These are phyloP conservation scores for Neotragus pygmaeus DNA, from an alignment of 2,113 vertebrate species.

Conservation along the genomic window DNA sequence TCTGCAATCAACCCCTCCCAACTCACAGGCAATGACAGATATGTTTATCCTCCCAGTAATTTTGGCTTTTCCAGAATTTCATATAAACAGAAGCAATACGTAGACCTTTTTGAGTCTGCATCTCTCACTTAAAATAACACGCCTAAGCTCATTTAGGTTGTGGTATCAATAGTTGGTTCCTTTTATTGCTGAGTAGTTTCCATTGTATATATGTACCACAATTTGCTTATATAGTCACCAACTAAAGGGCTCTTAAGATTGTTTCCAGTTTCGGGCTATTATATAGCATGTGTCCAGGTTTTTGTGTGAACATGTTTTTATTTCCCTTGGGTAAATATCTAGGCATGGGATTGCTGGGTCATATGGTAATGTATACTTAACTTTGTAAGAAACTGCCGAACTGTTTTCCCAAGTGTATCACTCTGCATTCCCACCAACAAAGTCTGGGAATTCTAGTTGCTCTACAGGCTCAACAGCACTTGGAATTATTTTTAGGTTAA, in stretches of 20 bases:
- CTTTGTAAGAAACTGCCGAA: background rate
- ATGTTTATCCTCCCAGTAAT: background rate
- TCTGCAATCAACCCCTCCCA: background rate
- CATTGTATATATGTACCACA: background rate
- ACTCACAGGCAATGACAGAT: background rate
- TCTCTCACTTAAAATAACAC: background rate
- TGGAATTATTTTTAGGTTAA: background rate
- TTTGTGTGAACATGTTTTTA: slow-evolving; percentile 8
- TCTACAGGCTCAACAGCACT: background rate
- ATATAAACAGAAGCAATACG: background rate
- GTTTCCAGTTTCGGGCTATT: background rate
- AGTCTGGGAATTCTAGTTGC: background rate
- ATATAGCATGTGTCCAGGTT: background rate
- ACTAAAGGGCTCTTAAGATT: background rate
- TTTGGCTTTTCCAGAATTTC: background rate
- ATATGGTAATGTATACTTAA: background rate
- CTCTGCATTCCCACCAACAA: background rate
- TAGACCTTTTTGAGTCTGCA: background rate
- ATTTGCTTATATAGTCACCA: background rate
- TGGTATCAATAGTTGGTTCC: background rate
- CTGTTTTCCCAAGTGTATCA: background rate
- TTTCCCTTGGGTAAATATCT: slow-evolving; percentile 5
- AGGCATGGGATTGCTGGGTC: background rate
- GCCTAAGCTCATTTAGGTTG: background rate
- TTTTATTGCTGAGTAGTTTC: background rate